Percentiles rank a stretch among this genome's conserved stretches.
phyloP scores from a whole-genome alignment of 2,113 vertebrate genomes.

The Delphinus delphis region DNA sequence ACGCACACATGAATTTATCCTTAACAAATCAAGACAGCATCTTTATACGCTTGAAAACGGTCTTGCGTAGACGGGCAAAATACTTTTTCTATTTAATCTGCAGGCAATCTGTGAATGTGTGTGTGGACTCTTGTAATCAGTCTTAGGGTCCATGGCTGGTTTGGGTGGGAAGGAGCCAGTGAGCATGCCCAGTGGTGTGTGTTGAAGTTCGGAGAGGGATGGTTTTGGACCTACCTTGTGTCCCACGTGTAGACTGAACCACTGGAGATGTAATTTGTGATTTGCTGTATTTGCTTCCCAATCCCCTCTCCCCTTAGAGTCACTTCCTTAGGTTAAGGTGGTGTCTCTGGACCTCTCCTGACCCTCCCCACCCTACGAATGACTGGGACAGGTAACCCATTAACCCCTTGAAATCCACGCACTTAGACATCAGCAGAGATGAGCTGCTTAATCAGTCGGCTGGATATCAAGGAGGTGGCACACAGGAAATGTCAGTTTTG shows the following conservation, averaged over 20 bases:
- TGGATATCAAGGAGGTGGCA: not conserved
- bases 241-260: no score
- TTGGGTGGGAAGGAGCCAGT: not conserved
- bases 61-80: not conserved
- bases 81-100: not conserved
- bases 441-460: not conserved
- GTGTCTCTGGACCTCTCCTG: not conserved
- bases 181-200: accelerated
- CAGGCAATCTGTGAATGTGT: not conserved
- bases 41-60: not conserved
- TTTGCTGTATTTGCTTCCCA: not conserved
- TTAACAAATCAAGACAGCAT: not conserved
- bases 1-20: accelerated
- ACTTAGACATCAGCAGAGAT: not conserved
- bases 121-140: not conserved
- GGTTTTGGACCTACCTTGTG: no score
- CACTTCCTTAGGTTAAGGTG: not conserved
- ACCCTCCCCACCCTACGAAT: not conserved
- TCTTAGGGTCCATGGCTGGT: not conserved
- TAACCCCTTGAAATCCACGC: not conserved
- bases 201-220: not conserved
- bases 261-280: not conserved
- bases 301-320: not conserved
- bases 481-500: not conserved
- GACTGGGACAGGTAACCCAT: not conserved